Conservation (phyloP, 2,113 vertebrate species). For the Protobothrops flavoviridis region DNA sequence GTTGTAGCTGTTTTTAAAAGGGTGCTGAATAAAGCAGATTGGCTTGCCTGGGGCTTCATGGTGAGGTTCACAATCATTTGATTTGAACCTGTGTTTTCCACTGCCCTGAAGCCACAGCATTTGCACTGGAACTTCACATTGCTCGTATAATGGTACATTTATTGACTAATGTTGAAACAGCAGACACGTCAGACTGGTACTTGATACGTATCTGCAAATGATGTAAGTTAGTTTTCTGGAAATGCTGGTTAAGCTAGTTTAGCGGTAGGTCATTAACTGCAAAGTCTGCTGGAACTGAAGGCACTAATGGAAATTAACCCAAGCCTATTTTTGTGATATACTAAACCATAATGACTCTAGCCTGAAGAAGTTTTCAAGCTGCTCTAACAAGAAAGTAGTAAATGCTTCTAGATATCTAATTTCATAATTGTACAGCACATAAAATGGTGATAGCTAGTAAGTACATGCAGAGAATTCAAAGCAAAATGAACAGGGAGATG, state of each 20-base stretch:
- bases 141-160: neutral
- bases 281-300: constrained; percentile 37
- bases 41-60: neutral
- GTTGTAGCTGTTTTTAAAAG: neutral
- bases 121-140: neutral
- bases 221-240: constrained; percentile 34
- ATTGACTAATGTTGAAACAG: neutral
- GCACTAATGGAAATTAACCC: neutral
- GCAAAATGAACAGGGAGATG: neutral
- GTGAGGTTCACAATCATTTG: neutral
- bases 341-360: neutral
- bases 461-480: neutral
- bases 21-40: neutral
- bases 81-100: neutral
- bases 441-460: neutral
- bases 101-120: neutral
- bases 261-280: constrained; percentile 24
- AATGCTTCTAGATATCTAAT: neutral
- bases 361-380: neutral
- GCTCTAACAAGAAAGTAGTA: neutral
- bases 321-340: constrained; percentile 1
- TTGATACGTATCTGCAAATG: neutral
- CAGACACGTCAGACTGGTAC: neutral
- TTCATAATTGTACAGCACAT: neutral
- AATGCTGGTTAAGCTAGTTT: constrained; percentile 46